These are phyloP conservation scores for Brachyptera putata DNA, from an alignment of 2,888 invertebrate genomes.

Conservation along the genomic window DNA sequence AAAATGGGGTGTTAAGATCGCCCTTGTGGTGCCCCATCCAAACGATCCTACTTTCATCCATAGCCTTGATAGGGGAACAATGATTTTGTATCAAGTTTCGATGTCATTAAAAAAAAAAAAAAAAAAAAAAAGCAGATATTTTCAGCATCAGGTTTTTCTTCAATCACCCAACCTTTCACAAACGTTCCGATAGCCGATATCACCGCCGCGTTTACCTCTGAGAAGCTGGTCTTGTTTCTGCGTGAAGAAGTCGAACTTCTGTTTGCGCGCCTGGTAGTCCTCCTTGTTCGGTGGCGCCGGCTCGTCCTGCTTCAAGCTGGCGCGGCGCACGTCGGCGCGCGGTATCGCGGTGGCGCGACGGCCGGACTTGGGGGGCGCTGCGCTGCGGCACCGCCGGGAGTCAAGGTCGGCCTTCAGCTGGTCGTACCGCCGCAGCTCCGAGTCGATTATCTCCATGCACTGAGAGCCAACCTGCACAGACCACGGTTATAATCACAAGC, in stretches of 20 bases:
- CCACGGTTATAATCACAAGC: too few species aligned
- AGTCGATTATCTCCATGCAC: conserved; percentile 94
- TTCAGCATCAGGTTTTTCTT: too few species aligned
- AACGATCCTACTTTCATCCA: too few species aligned
- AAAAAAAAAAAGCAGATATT: too few species aligned
- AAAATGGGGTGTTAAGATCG: too few species aligned
- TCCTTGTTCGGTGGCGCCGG: conserved; percentile 52
- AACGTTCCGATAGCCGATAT: too few species aligned
- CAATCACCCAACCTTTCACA: too few species aligned
- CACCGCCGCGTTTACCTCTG: conserved; percentile 59
- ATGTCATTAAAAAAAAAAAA: too few species aligned
- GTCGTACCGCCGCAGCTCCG: conserved; percentile 89
- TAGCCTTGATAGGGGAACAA: too few species aligned
- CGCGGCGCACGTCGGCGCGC: not conserved
- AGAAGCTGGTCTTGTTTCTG: conserved; percentile 91
- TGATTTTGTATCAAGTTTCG: too few species aligned
- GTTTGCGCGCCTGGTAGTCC: conserved; percentile 73
- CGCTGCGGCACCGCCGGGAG: conserved; percentile 48
- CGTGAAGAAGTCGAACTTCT: conserved; percentile 74
- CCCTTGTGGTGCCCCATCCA: too few species aligned
- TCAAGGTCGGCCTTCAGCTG: conserved; percentile 81
- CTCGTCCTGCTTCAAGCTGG: too few species aligned
- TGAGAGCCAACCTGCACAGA: conserved; percentile 83
- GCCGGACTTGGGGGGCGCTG: conserved; percentile 29
- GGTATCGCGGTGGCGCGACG: not conserved